A percentile compares a stretch with the other conserved stretches of the same genome.
Evolutionary conservation across 1,140 invertebrate genomes (phyloP).

Genomic region (Polypedilum vanderplanki): DNA sequence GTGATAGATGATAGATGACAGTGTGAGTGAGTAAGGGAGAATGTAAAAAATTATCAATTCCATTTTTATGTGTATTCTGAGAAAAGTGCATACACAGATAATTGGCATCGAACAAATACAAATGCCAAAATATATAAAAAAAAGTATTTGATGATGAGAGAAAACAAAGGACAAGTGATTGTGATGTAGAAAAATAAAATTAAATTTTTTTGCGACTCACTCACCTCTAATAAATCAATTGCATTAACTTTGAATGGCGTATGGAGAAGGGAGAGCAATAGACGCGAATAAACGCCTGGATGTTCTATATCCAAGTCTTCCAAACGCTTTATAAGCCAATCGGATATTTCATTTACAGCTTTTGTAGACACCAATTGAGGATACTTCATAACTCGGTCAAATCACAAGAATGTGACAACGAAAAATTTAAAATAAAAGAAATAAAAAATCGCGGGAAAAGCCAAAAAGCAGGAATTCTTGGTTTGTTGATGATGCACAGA

Average conservation of each 20-base stretch:
- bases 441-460: slow-evolving; percentile 6
- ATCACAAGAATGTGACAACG: not conserved
- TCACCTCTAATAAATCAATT: slow-evolving; percentile 30
- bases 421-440: not conserved
- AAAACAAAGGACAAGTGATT: slow-evolving; percentile 13
- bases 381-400: slow-evolving; percentile 35
- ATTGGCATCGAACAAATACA: too few species aligned
- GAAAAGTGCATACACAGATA: too few species aligned
- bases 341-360: slow-evolving; percentile 36
- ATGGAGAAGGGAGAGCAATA: slow-evolving; percentile 35
- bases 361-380: slow-evolving; percentile 35
- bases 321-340: slow-evolving; percentile 36
- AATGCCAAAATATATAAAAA: too few species aligned
- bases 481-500: not conserved
- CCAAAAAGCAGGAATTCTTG: slow-evolving; percentile 6
- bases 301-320: slow-evolving; percentile 36
- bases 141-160: not conserved
- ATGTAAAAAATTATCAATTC: too few species aligned
- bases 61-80: too few species aligned
- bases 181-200: not conserved
- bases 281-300: slow-evolving; percentile 34
- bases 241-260: slow-evolving; percentile 35
- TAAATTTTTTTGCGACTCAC: not conserved
- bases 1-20: not conserved
- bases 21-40: too few species aligned